Evolutionary conservation across 2,797 vertebrate genomes (phyloP).

Genomic region (Tachyglossus aculeatus): DNA sequence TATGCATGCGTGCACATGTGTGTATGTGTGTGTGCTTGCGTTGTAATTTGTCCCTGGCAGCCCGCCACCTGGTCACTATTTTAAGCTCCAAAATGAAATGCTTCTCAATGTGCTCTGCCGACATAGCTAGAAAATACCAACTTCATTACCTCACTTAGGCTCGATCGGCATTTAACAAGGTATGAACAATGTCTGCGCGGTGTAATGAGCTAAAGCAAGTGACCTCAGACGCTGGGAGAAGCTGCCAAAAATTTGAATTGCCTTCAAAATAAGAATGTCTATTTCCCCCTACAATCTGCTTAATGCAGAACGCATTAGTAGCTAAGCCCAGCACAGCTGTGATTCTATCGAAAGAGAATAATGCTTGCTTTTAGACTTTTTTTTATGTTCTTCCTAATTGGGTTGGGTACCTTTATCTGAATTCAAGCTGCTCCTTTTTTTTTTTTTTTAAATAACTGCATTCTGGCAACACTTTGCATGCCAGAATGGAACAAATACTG

Average conservation of each 20-base stretch:
- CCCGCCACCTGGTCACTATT: constrained; percentile 63
- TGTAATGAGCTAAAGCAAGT: constrained; percentile 52
- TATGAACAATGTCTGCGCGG: constrained; percentile 45
- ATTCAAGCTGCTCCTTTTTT: constrained; percentile 44
- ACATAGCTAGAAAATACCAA: constrained; percentile 8
- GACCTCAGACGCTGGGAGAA: constrained; percentile 57
- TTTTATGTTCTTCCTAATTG: constrained; percentile 47
- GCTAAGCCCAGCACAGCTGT: constrained; percentile 52
- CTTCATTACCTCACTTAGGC: constrained; percentile 41
- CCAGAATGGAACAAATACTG: neutral
- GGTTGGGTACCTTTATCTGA: constrained; percentile 57
- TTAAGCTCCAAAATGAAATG: constrained; percentile 60
- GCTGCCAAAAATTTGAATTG: constrained; percentile 56
- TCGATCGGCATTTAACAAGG: constrained; percentile 47
- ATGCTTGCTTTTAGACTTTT: constrained; percentile 38
- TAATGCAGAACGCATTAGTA: constrained; percentile 51
- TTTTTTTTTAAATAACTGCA: constrained; percentile 48
- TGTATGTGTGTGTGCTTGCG: too few species aligned
- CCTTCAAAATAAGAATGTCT: constrained; percentile 54
- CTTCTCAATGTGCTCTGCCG: constrained; percentile 36
- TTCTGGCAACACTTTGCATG: constrained; percentile 36
- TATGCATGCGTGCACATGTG: too few species aligned
- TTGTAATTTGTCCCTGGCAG: constrained; percentile 47
- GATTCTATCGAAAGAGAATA: constrained; percentile 50
- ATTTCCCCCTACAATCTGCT: constrained; percentile 57